Evolutionary conservation across 37 sponge, comb jelly and placozoan genomes (phyloP), one percentile per base, ranked within the genome.

Genomic region (Amphimedon queenslandica): DNA sequence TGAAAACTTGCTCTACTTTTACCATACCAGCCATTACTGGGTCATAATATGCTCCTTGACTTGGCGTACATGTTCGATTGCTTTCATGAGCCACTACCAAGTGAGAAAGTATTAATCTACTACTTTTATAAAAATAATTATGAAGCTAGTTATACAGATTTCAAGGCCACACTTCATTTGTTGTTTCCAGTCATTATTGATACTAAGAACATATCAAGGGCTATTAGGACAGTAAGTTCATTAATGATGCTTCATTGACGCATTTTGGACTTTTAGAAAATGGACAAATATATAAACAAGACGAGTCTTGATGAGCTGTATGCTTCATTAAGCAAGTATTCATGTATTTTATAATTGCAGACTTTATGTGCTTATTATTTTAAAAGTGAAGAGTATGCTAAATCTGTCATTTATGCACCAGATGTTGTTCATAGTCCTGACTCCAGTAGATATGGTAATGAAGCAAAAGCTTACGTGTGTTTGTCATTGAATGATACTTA

Each of bases 41-140:
- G 95, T 2, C 95, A 95, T 53, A 95, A 95, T 73, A 69, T 95
- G 79, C 40, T 90, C 38, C 51, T 80, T 60, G 95, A 95, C 57
- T 58, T 95, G 29, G 51, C 74, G 41, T 77, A 84, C 23, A 77
- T 95, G 56, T 85, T 84, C 55, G 71, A 95, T 29, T 84, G 82
- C 69, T 90, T 95, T 39, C 56, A 78, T 47, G 55, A 64, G 8
- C 86, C 88, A 16, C 76, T 95, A 23, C 95, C 95, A 31, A 73
- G 87, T 80, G 10, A 24, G 57, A 66, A 2, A 42, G 37, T 68
- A 55, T 67, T 40, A 66, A 43, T 73, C 10, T 60, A 37, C 47
- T 36, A 27, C 51, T 39, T 4, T 2, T 27, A 29, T 73, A 6
- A 4, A 33, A 28, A 47, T 18, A 8, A 13, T 8, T 8, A 18